Evolutionary conservation across 30 jellyfish, hydroid and myxozoan genomes (phyloP), one percentile per base, ranked within the genome.

Genomic region (Calvadosia cruxmelitensis): DNA sequence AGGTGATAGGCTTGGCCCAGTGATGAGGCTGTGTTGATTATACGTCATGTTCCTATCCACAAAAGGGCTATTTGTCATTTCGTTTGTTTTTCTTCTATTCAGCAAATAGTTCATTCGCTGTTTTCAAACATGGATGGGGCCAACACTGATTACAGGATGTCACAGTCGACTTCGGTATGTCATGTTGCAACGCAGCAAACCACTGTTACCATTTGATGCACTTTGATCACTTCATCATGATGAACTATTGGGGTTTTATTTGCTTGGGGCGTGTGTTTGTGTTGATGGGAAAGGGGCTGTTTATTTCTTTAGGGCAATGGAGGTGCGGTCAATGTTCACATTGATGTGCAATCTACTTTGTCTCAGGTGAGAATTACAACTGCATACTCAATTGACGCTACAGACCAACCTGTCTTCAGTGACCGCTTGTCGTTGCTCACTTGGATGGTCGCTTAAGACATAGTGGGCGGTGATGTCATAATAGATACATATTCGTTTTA

Each of bases 51-150:
- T n/a, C n/a, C n/a, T n/a, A n/a, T n/a, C n/a, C n/a, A n/a, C n/a
- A n/a, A n/a, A n/a, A n/a, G n/a, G n/a, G n/a, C n/a, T n/a, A n/a
- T n/a, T n/a, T n/a, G n/a, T n/a, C n/a, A n/a, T n/a, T n/a, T n/a
- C n/a, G 57, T 42, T 20, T 42, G 57, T 25, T 29, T 64, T 30
- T 34, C 33, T 24, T 30, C 49, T 63, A 53, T 74, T n/a, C 28
- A 80, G 94, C 94, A 86, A 29, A 51, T 86, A n/a, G 94, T 86
- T 33, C 93, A 80, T 33, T 75, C 76, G 49, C 63, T 86, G 78
- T 42, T 86, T 63, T 78, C 96, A 33, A 80, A 84, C 2, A 67
- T 86, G 79, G 94, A 93, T 57, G 94, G 92, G 3, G 94, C 88
- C 0, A 81, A 79, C 71, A 83, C 83, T 29, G 82, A 74, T 0